These are phyloP conservation scores for Rhynchotus rufescens DNA, from an alignment of 2,797 vertebrate genomes.

Conservation along the genomic window DNA sequence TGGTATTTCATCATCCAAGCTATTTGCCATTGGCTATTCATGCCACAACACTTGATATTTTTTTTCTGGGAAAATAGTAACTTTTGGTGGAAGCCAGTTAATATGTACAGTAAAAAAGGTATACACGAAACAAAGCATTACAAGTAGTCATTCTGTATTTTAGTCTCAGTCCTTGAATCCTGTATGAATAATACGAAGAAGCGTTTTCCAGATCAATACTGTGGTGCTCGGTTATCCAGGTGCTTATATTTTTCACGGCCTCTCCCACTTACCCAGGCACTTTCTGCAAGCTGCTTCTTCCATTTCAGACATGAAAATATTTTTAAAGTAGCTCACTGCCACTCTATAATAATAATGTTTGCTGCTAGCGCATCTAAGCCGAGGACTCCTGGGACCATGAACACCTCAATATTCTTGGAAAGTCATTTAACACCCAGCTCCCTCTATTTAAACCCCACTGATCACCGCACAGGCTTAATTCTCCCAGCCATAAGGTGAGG, in stretches of 20 bases:
- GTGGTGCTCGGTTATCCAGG: background rate
- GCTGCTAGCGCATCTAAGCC: background rate
- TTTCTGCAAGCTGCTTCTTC: background rate
- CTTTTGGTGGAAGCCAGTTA: background rate
- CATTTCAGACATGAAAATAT: background rate
- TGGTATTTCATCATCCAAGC: background rate
- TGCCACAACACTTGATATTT: background rate
- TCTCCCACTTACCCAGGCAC: background rate
- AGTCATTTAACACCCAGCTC: conserved; percentile 58
- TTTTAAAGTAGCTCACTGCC: background rate
- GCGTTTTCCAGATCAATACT: background rate
- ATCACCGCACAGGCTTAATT: conserved; percentile 9
- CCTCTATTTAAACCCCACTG: conserved; percentile 8
- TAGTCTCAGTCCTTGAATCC: background rate
- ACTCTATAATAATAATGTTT: background rate
- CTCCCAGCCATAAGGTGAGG: conserved; percentile 10
- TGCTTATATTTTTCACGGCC: background rate
- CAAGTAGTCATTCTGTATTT: background rate
- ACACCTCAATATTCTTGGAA: conserved; percentile 18
- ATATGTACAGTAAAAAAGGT: background rate
- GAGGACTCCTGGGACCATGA: conserved; percentile 27
- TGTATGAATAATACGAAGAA: background rate
- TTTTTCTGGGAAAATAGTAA: background rate
- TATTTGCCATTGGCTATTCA: background rate
- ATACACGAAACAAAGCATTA: background rate